Base-by-base conservation (phyloP, 1,140 invertebrate genomes). In the Goniozus legneri region DNA sequence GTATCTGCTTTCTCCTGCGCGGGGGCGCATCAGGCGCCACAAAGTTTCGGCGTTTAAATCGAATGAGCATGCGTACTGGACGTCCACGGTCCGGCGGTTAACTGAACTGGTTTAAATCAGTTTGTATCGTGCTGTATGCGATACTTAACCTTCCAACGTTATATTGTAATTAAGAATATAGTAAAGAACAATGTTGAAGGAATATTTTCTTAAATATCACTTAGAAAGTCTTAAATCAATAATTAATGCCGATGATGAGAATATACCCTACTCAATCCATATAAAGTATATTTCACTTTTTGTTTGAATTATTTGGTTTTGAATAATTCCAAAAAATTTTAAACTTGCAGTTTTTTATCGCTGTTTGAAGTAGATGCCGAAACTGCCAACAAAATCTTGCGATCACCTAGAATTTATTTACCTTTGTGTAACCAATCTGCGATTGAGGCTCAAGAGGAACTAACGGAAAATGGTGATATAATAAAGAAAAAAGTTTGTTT, bases 401-500 rank as follows among this genome's bases (percentile, higher is more conserved):
- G 69, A 7, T 58, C 68, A 32, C 82, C 86, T n/a, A 65, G 73
- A 30, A 55, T 75, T 43, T 68, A 80, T 42, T 65, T 87, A 47
- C 77, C 81, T 47, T 43, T 79, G 10, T 86, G 85, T 65, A 80
- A 90, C 64, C 61, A 75, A 44, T 81, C 82, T 46, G 76, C 84
- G 12, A 60, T 83, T 14, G 67, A 75, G 56, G 83, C 80, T 16
- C 83, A 88, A 62, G 71, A 79, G 62, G 60, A 73, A 47, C 59
- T 88, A n/a, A 62, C 76, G 40, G 69, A 78, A 46, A 50, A 68
- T 39, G 48, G 70, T 19, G 69, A 78, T 60, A 65, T 47, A 31
- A 48, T 87, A 3, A 91, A 91, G 68, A 67, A 61, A 43, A 85
- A 84, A 71, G 78, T 90, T 47, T 86, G 44, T 80, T 82, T 8